These are phyloP conservation scores for Scaptomyza polygonia DNA, from an alignment of 2,888 invertebrate species.

Conservation along the genomic window DNA sequence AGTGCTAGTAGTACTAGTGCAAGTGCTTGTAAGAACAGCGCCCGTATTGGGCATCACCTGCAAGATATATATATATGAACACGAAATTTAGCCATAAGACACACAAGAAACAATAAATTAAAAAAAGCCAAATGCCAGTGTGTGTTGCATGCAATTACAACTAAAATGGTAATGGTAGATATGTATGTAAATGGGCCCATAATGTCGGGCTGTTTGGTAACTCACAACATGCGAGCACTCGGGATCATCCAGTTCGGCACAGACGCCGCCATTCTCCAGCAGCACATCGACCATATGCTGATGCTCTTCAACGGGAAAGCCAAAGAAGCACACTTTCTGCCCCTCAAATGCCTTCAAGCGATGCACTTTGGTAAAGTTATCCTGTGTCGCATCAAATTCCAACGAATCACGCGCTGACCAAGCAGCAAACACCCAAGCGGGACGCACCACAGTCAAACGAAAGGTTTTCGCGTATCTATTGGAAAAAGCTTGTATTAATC, in stretches of 20 bases:
- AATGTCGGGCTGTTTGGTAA: conserved; percentile 60
- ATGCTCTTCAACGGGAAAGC: conserved; percentile 95
- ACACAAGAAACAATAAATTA: conserved; percentile 45
- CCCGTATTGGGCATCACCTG: conserved; percentile 85
- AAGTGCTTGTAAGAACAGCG: conserved; percentile 82
- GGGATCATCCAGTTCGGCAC: conserved; percentile 91
- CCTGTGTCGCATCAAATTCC: conserved; percentile 89
- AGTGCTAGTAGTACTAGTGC: conserved; percentile 58
- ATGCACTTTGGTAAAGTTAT: conserved; percentile 88
- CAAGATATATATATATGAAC: conserved; percentile 62
- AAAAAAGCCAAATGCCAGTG: conserved; percentile 35
- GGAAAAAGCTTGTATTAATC: background rate
- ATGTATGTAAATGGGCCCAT: background rate
- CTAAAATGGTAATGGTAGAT: conserved; percentile 12
- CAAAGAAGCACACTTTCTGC: conserved; percentile 93
- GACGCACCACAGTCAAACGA: conserved; percentile 93
- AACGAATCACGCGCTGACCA: conserved; percentile 92
- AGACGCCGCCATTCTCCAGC: conserved; percentile 92
- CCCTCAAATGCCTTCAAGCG: conserved; percentile 95
- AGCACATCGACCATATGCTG: conserved; percentile 96
- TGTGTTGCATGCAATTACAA: conserved; percentile 49
- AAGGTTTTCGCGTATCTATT: conserved; percentile 93
- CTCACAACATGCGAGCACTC: conserved; percentile 97
- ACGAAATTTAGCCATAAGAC: conserved; percentile 47
- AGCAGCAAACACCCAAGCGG: conserved; percentile 93